Base-by-base conservation (phyloP, 2,113 vertebrate genomes). In the Paralichthys olivaceus region DNA sequence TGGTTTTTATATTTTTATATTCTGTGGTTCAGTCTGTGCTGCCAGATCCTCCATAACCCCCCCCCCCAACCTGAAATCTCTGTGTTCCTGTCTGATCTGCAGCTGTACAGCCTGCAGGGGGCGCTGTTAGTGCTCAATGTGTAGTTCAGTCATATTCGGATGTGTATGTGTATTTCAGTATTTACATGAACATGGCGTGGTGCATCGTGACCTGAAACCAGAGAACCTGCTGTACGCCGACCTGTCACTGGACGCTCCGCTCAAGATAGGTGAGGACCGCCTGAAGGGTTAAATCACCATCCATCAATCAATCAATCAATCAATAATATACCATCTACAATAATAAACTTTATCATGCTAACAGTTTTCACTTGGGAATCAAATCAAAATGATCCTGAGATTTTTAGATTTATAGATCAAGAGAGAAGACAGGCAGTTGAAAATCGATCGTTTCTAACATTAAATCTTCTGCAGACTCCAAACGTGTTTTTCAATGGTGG, bases 151-250 rank as follows among this genome's bases (percentile, higher is more conserved):
- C 28, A 53, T 4, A 22, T 75, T 25, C 45, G 1, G 83, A 47
- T 92, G 54, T 89, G 37, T 58, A 13, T 56, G 3, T 86, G 51
- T 92, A 49, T 90, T 91, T 13, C 55, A 95, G 96, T 96, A 95
- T 70, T 45, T 96, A 28, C 95, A 95, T 0, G 75, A 94, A 73
- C 96, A 95, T 0, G 93, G 96, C 0, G 92, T 96, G 0, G 94
- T 96, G 19, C 95, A 95, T 73, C 92, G 95, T 0, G 96, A 97
- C 85, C 94, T 95, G 19, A 97, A 97, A 84, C 96, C 96, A 0
- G 96, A 97, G 90, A 97, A 97, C 75, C 93, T 97, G 17, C 95
- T 97, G 60, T 96, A 96, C 0, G 96, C 96, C 0, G 94, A 96
- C 86, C 90, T 95, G 40, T 96, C 95, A 45, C 92, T 95, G 0